A percentile compares a stretch with the other conserved stretches of the same genome.
Conservation (phyloP, 2,113 vertebrate species). For the Progne subis region DNA sequence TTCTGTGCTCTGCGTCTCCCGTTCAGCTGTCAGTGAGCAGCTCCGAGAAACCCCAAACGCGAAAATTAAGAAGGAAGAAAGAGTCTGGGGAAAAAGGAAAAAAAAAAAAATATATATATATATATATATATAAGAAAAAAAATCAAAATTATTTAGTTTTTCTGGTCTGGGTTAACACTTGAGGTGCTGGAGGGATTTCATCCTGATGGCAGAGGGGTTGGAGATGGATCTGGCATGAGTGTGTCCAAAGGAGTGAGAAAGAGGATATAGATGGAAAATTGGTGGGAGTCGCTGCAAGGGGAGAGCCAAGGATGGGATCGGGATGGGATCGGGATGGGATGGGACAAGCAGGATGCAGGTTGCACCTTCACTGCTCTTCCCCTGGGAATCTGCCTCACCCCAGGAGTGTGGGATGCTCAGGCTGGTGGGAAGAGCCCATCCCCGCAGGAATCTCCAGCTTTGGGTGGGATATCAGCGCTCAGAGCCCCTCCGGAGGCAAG, state of each 20-base stretch:
- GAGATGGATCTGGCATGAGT: neutral
- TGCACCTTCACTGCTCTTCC: neutral
- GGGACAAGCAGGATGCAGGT: neutral
- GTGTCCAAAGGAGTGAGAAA: neutral
- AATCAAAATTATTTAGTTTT: neutral
- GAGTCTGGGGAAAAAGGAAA: neutral
- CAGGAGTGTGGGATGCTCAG: neutral
- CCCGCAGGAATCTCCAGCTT: neutral
- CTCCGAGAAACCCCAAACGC: neutral
- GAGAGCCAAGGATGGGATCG: neutral
- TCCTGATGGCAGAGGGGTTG: neutral
- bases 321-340: neutral
- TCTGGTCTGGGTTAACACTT: neutral
- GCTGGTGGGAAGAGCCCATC: neutral
- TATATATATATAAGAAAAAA: too few species aligned
- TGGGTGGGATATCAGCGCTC: neutral
- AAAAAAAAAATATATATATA: neutral
- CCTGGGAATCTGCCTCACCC: neutral
- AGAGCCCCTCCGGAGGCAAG: neutral
- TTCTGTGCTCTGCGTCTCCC: conserved; percentile 10
- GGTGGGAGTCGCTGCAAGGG: neutral
- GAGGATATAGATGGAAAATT: neutral
- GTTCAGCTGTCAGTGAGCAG: conserved; percentile 22
- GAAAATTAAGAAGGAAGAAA: neutral
- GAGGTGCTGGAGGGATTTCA: neutral